phyloP scores from a whole-genome alignment of 2,888 invertebrate species.

The Iphiclides podalirius region DNA sequence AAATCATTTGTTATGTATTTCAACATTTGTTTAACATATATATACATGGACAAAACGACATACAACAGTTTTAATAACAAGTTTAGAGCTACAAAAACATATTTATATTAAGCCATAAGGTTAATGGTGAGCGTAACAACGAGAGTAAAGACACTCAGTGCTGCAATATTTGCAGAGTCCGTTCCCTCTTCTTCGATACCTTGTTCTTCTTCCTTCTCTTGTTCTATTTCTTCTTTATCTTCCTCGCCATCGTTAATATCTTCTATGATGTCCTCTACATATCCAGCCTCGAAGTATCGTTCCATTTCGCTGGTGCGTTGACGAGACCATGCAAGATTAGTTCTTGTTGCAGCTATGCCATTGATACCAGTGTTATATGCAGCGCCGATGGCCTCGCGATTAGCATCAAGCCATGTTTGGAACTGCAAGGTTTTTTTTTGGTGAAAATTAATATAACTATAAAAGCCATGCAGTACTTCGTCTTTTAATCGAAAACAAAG shows the following conservation, averaged over 20 bases:
- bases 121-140: constrained; percentile 44
- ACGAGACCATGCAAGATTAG: constrained; percentile 50
- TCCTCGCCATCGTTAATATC: constrained; percentile 28
- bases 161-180: constrained; percentile 48
- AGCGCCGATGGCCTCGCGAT: constrained; percentile 40
- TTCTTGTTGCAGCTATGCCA: constrained; percentile 42
- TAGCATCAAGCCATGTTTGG: constrained; percentile 47
- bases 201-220: constrained; percentile 5
- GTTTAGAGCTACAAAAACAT: no score
- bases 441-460: no score
- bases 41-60: no score
- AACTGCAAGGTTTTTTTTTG: constrained; percentile 41
- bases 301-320: constrained; percentile 46
- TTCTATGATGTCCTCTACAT: constrained; percentile 43
- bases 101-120: constrained; percentile 35
- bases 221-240: constrained; percentile 10
- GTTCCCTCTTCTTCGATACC: constrained; percentile 10
- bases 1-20: no score
- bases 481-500: no score
- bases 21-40: no score
- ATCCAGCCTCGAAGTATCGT: constrained; percentile 56
- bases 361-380: constrained; percentile 42
- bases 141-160: constrained; percentile 49
- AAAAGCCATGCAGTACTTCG: no score
- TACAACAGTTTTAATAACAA: no score